Base-by-base conservation (phyloP, 2,797 vertebrate genomes). In the Poecilia wingei region DNA sequence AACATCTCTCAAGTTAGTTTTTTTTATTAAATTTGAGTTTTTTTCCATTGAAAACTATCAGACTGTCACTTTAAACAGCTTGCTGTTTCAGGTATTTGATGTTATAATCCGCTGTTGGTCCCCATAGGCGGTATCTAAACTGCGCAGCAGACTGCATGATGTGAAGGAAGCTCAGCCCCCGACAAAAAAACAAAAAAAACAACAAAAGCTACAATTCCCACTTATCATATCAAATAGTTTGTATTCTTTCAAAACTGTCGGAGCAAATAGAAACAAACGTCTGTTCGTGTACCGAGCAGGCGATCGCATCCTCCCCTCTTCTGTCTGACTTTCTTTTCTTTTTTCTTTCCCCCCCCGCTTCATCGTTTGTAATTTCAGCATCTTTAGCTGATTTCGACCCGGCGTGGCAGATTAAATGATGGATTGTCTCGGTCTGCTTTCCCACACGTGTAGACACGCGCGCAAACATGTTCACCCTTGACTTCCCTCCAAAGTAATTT, bases 401-500 rank as follows among this genome's bases (percentile, higher is more conserved):
- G 5, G 25, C 73, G 55, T 72, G 74, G 64, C 25, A 1, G 25
- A 64, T 74, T 79, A 78, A 80, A 82, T 74, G 80, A 87, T 82
- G 77, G 79, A 81, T 69, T 39, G 78, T 49, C 72, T 46, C 3
- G 9, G 43, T 75, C 59, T 64, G 43, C 53, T 46, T 73, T 66
- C 33, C 25, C 79, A 73, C 74, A 79, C 77, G 71, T 75, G 69
- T 55, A 84, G 68, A 79, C 70, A 81, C 68, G 70, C 66, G 70
- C 66, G 69, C 53, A 82, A 41, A 79, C 59, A 75, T 55, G 79
- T 66, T 83, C 83, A 86, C 80, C 87, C 89, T 92, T 94, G 92
- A 93, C 89, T 93, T 80, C 72, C 78, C 80, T 93, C 93, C 91
- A 94, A 93, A 91, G 86, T 92, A 84, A 94, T 95, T 92, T 93